Evolutionary conservation across 2,113 vertebrate species (phyloP).

Genomic region (Sylvilagus bachmani): DNA sequence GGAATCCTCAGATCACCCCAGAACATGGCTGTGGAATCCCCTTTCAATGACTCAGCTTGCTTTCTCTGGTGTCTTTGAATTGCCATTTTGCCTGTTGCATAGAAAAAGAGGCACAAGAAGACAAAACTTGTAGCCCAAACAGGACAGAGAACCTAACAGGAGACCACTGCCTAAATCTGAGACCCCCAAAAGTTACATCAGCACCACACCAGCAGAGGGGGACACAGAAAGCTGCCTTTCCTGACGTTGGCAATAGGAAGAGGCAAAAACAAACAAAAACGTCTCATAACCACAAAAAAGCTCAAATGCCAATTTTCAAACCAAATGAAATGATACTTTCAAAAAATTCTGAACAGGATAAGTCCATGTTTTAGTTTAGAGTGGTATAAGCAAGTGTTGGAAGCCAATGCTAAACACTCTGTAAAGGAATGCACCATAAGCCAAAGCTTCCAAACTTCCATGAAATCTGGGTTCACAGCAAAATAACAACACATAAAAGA

Average conservation of each 20-base stretch:
- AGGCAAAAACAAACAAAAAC: neutral
- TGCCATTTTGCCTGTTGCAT: neutral
- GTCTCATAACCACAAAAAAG: neutral
- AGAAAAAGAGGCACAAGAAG: neutral
- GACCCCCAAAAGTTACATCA: neutral
- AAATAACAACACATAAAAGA: neutral
- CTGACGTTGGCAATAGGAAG: neutral
- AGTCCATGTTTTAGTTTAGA: neutral
- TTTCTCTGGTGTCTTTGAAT: neutral
- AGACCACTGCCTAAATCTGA: neutral
- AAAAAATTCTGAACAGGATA: constrained; percentile 3
- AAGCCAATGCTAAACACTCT: neutral
- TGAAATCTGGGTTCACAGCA: neutral
- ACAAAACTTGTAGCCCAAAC: neutral
- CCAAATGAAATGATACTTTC: neutral
- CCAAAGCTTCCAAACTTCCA: neutral
- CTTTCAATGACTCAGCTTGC: neutral
- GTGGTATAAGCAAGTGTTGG: neutral
- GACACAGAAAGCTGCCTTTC: neutral
- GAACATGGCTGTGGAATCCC: neutral
- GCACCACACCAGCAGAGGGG: neutral
- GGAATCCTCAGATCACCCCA: neutral
- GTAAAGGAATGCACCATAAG: neutral
- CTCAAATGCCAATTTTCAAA: neutral
- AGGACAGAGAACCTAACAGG: neutral